Conservation (phyloP, 2,797 vertebrate genomes). For the Hyperoplus lanceolatus region DNA sequence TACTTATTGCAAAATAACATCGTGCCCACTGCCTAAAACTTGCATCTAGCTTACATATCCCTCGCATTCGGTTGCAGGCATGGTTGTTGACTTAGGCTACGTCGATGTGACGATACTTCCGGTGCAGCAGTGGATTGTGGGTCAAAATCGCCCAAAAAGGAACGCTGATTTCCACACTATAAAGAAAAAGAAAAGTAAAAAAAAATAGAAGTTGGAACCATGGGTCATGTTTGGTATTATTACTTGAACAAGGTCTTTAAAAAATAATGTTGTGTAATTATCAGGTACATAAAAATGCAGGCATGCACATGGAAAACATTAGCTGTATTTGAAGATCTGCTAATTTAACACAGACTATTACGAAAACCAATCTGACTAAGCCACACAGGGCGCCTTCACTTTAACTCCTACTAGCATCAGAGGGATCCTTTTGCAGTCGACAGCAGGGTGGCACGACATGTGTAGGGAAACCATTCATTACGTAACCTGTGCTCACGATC, state of each 20-base stretch:
- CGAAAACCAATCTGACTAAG: neutral
- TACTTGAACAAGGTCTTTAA: neutral
- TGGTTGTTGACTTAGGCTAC: too few species aligned
- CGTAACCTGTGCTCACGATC: constrained; percentile 20
- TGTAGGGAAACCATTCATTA: constrained; percentile 21
- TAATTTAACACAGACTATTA: constrained; percentile 18
- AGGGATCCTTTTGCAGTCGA: neutral
- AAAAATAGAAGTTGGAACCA: neutral
- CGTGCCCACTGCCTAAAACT: too few species aligned
- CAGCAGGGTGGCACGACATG: too few species aligned
- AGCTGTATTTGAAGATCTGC: constrained; percentile 10
- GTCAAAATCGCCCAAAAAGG: too few species aligned
- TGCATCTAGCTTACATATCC: too few species aligned
- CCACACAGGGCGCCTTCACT: neutral
- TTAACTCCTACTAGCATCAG: constrained; percentile 20
- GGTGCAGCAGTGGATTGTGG: too few species aligned
- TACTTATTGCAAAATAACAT: too few species aligned
- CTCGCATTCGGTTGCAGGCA: too few species aligned
- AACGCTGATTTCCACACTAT: too few species aligned
- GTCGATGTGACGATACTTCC: too few species aligned
- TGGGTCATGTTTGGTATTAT: neutral
- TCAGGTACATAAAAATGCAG: neutral
- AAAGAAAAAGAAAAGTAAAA: neutral
- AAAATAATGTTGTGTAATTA: neutral
- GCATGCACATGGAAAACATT: neutral